Evolutionary conservation across 1,140 invertebrate genomes (phyloP), one percentile per base, ranked within the genome.

Genomic region (Anagrus nilaparvatae): DNA sequence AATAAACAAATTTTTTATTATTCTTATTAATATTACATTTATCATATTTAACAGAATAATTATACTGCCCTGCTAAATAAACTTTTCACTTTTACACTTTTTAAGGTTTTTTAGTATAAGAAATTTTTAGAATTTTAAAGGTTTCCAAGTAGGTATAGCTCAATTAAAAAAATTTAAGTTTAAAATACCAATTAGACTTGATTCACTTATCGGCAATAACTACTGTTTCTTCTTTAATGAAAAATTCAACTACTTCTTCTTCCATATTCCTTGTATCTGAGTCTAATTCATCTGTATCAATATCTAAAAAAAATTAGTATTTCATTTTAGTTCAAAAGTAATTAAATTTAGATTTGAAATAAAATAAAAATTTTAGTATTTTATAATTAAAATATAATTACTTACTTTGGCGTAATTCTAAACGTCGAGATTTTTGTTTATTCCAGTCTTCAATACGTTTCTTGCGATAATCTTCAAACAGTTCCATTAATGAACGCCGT

Each of bases 231-330:
- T 96, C 91, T 75, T 95, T 96, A 56, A 97, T 79, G 72, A 97
- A 87, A 81, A 97, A 95, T 82, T 97, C 93, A 55, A 97, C 82
- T 59, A 86, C 76, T 75, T 97, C 93, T 61, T 97, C 92, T 60
- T 94, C 89, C 53, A 93, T 79, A 57, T 94, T 91, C 49, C 83
- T 80, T 24, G 78, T 77, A 55, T 93, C 82, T 30, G 79, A 82
- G 60, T 86, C 84, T 48, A 93, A 67, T 61, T 84, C 83, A 69
- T 97, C 92, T 7, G 91, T 95, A 58, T 96, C 91, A 46, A 93
- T 76, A 65, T 87, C 90, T 95, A 66, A 42, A 74, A 75, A 32
- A 29, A 40, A 29, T 39, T 8, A 45, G 43, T 39, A 38, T 40
- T 32, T 20, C 18, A 31, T 18, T 5, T 14, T 28, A 34, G 9